Percentiles rank a stretch among this genome's conserved stretches.
phyloP scores from a whole-genome alignment of 1,140 invertebrate species.

The Philopotamus ludificatus region DNA sequence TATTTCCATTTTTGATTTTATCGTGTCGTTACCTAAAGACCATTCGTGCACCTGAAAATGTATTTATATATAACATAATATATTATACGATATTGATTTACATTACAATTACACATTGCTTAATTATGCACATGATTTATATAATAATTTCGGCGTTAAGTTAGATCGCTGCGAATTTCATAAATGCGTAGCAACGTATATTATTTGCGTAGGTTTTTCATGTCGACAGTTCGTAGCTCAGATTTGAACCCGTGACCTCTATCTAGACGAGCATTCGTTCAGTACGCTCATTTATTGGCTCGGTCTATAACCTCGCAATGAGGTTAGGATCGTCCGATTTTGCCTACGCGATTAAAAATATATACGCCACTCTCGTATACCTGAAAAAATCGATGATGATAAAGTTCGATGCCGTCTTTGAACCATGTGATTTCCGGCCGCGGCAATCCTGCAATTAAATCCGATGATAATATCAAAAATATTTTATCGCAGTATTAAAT shows the following conservation, averaged over 20 bases:
- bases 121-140: neutral
- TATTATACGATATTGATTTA: neutral
- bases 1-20: constrained; percentile 84
- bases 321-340: too few species aligned
- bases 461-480: constrained; percentile 1
- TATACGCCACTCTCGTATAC: neutral
- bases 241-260: neutral
- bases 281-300: too few species aligned
- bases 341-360: too few species aligned
- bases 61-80: constrained; percentile 11
- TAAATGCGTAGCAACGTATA: too few species aligned
- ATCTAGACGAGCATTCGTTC: too few species aligned
- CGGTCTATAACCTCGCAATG: too few species aligned
- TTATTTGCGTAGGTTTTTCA: too few species aligned
- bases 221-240: too few species aligned
- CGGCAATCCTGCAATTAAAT: constrained; percentile 23
- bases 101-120: too few species aligned
- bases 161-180: too few species aligned
- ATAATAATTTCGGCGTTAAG: too few species aligned
- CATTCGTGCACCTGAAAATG: constrained; percentile 72
- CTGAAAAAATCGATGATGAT: constrained; percentile 74
- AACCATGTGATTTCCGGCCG: constrained; percentile 49
- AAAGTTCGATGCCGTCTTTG: constrained; percentile 81
- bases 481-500: constrained; percentile 1
- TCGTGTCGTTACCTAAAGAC: constrained; percentile 65